phyloP scores from a whole-genome alignment of 2,797 vertebrate genomes.

The Sebastes melanostomus region DNA sequence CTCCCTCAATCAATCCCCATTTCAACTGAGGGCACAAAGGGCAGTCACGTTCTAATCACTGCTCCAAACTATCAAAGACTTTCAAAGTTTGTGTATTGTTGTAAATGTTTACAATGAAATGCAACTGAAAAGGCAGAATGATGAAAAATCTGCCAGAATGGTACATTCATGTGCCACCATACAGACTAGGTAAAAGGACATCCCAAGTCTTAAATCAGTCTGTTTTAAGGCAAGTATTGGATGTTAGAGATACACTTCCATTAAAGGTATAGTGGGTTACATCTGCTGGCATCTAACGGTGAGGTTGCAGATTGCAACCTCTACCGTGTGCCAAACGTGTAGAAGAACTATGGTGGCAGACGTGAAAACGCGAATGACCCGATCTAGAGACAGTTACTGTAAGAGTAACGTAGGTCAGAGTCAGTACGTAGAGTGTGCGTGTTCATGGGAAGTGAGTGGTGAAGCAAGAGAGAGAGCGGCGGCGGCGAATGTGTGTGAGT shows the following conservation, averaged over 20 bases:
- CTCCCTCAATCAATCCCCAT: conserved; percentile 14
- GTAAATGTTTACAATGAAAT: not conserved
- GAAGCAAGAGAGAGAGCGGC: no score
- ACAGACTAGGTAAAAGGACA: not conserved
- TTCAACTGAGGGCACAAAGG: conserved; percentile 25
- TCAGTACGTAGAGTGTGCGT: no score
- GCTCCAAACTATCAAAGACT: conserved; percentile 4
- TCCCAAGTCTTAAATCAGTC: not conserved
- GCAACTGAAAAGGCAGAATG: not conserved
- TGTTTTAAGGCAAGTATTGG: not conserved
- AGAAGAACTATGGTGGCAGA: no score
- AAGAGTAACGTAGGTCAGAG: no score
- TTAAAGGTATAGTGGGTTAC: no score
- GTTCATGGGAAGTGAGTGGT: no score
- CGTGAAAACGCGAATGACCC: no score
- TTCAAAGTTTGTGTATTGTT: conserved; percentile 1
- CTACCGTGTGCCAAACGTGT: no score
- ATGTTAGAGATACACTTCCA: not conserved
- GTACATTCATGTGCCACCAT: not conserved
- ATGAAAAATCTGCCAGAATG: not conserved
- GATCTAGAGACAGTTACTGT: no score
- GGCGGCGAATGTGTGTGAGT: no score
- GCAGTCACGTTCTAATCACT: conserved; percentile 10
- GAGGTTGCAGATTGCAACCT: no score
- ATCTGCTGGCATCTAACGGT: no score